A percentile compares a stretch with the other conserved stretches of the same genome.
Evolutionary conservation across 2,888 invertebrate species (phyloP).

Genomic region (Aelia acuminata): DNA sequence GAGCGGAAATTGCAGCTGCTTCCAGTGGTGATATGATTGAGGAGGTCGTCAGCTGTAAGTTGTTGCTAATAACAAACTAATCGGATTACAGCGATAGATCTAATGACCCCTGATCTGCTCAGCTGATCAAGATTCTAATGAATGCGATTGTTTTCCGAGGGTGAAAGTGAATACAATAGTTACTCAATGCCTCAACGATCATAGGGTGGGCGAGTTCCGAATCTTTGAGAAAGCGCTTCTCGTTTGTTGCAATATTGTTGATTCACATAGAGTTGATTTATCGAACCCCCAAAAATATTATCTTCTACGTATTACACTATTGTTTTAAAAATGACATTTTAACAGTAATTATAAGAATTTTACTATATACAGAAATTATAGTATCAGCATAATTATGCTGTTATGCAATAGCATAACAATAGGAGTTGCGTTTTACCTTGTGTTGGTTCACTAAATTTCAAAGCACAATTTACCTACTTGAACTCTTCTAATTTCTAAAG

Average conservation of each 20-base stretch:
- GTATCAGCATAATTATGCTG: too few species aligned
- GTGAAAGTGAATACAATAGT: slow-evolving; percentile 46
- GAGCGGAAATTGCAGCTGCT: not conserved
- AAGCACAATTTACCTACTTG: too few species aligned
- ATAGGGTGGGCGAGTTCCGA: slow-evolving; percentile 30
- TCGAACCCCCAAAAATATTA: too few species aligned
- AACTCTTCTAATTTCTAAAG: too few species aligned
- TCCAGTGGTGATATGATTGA: slow-evolving; percentile 13
- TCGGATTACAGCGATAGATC: not conserved
- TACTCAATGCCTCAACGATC: slow-evolving; percentile 17
- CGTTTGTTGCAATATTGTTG: not conserved
- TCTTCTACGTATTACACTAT: too few species aligned
- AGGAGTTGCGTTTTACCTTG: too few species aligned
- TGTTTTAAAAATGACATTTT: too few species aligned
- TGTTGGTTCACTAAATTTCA: too few species aligned
- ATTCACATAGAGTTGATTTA: not conserved
- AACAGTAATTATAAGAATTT: too few species aligned
- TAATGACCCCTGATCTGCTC: not conserved
- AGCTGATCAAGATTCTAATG: slow-evolving; percentile 35
- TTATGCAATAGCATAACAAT: too few species aligned
- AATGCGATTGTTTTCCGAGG: slow-evolving; percentile 30
- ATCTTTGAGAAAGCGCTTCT: not conserved
- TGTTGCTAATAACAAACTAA: slow-evolving; percentile 22
- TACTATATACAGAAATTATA: too few species aligned
- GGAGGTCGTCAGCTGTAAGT: slow-evolving; percentile 46